Evolutionary conservation across 1,140 invertebrate genomes (phyloP).

Genomic region (Cryptotermes secundus): DNA sequence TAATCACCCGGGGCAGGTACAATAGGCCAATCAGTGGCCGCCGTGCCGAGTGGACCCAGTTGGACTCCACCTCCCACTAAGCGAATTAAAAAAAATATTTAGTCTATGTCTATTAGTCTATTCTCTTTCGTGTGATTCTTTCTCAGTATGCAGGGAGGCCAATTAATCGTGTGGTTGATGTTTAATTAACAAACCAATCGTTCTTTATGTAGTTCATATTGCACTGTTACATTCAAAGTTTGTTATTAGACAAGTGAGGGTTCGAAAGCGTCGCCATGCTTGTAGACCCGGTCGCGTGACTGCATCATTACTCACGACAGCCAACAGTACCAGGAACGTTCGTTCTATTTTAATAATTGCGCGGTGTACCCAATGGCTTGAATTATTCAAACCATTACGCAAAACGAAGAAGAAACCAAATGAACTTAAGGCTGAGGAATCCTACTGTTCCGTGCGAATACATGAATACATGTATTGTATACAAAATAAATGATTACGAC

Average conservation of each 20-base stretch:
- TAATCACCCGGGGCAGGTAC: no score
- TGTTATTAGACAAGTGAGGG: not conserved
- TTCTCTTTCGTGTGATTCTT: no score
- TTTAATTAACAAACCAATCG: no score
- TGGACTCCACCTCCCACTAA: no score
- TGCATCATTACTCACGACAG: not conserved
- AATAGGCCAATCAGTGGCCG: no score
- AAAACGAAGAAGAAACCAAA: not conserved
- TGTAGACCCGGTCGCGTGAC: not conserved
- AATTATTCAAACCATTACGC: not conserved
- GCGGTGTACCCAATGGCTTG: not conserved
- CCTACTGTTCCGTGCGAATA: not conserved
- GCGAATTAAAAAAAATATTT: no score
- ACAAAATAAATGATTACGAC: no score
- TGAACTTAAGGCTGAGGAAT: not conserved
- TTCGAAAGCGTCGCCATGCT: not conserved
- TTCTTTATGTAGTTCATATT: not conserved
- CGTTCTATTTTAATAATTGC: conserved; percentile 3
- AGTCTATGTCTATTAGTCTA: no score
- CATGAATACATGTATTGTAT: no score
- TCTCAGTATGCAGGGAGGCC: no score
- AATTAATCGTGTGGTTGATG: no score
- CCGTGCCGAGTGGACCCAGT: no score
- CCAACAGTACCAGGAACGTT: not conserved
- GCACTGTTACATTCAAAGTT: not conserved